phyloP scores from a whole-genome alignment of 2,797 vertebrate species.

The Schizopygopsis malacanthus region DNA sequence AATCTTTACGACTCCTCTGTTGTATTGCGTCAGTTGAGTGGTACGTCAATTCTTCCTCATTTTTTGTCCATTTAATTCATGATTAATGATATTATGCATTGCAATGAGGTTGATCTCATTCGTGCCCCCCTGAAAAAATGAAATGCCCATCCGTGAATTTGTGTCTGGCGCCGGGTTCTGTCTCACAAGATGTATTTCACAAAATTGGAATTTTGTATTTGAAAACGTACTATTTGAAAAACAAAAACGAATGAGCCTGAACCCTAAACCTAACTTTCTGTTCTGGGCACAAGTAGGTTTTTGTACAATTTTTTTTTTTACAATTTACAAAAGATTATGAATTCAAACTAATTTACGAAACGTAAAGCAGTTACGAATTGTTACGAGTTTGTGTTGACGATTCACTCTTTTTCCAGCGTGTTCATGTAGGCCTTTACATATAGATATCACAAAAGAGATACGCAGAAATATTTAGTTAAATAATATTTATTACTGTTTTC shows the following conservation, averaged over 20 bases:
- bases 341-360: neutral
- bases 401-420: neutral
- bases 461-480: neutral
- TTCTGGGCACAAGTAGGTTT: neutral
- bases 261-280: neutral
- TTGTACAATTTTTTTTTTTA: no score
- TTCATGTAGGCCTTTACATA: neutral
- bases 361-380: neutral
- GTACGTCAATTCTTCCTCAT: no score
- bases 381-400: neutral
- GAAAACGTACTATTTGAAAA: neutral
- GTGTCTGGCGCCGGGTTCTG: no score
- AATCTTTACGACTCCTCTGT: no score
- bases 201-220: neutral
- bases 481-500: neutral
- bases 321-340: neutral
- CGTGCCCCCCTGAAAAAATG: no score
- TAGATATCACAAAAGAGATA: neutral
- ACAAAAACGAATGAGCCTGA: neutral
- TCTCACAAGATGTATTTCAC: neutral
- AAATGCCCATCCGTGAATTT: no score
- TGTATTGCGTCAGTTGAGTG: no score
- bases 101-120: no score
- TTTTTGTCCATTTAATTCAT: no score
- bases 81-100: no score